phyloP scores from a whole-genome alignment of 2,113 vertebrate genomes.

The Pycnonotus jocosus region DNA sequence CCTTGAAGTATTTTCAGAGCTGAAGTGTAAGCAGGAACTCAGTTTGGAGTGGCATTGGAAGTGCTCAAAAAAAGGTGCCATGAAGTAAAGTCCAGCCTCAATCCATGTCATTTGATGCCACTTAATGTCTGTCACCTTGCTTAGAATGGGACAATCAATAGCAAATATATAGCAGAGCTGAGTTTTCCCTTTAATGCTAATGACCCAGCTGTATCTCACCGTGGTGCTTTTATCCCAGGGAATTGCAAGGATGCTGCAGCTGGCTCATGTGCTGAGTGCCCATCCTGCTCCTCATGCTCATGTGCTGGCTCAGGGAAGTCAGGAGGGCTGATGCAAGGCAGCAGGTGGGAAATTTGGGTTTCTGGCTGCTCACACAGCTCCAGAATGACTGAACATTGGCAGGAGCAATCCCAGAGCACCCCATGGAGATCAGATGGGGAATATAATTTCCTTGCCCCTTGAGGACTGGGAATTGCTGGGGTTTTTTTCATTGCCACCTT shows the following conservation, averaged over 20 bases:
- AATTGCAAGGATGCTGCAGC: background rate
- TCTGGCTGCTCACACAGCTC: background rate
- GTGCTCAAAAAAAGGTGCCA: background rate
- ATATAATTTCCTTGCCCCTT: background rate
- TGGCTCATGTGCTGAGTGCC: background rate
- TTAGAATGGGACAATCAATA: background rate
- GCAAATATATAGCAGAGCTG: background rate
- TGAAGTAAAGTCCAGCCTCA: background rate
- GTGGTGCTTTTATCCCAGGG: background rate
- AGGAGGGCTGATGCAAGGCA: background rate
- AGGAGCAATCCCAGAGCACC: background rate
- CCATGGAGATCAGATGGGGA: background rate
- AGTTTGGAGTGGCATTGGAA: background rate
- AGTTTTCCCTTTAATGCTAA: background rate
- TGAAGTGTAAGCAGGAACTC: background rate
- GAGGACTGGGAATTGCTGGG: background rate
- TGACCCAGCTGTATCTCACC: fast-evolving
- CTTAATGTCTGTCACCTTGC: background rate
- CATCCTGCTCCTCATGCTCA: background rate
- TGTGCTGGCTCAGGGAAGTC: background rate
- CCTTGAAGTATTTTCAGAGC: background rate
- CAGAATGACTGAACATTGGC: background rate
- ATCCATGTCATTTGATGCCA: background rate
- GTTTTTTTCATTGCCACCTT: background rate
- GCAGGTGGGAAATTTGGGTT: background rate